phyloP scores from a whole-genome alignment of 2,113 vertebrate genomes.

The Urocitellus parryii region DNA sequence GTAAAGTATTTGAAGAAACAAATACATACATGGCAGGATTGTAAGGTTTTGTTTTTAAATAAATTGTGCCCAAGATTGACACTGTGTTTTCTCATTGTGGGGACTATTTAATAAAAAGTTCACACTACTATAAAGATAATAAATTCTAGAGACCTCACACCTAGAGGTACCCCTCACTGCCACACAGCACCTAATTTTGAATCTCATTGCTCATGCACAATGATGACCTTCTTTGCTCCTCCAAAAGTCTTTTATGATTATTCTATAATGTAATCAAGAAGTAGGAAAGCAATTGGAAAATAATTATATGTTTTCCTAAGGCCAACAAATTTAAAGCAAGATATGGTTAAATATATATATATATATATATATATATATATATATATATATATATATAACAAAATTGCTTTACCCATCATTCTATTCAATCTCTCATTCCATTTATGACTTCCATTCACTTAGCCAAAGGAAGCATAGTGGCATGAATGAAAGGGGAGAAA shows the following conservation, averaged over 20 bases:
- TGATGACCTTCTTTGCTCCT: neutral
- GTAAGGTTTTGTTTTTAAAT: neutral
- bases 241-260: neutral
- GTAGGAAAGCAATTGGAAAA: neutral
- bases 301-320: neutral
- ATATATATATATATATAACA: neutral
- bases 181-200: neutral
- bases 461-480: neutral
- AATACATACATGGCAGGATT: neutral
- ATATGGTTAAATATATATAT: neutral
- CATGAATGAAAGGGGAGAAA: neutral
- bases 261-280: neutral
- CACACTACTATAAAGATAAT: neutral
- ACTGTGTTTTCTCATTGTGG: neutral
- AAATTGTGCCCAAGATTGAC: neutral
- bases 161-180: neutral
- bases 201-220: neutral
- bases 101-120: neutral
- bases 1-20: conserved; percentile 5
- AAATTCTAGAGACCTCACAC: neutral
- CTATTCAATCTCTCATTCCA: neutral
- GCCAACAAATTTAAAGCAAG: neutral
- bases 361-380: neutral
- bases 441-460: neutral
- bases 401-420: neutral